Evolutionary conservation across 2,113 vertebrate species (phyloP), one percentile per base, ranked within the genome.

Genomic region (Nycticryphes semicollaris): DNA sequence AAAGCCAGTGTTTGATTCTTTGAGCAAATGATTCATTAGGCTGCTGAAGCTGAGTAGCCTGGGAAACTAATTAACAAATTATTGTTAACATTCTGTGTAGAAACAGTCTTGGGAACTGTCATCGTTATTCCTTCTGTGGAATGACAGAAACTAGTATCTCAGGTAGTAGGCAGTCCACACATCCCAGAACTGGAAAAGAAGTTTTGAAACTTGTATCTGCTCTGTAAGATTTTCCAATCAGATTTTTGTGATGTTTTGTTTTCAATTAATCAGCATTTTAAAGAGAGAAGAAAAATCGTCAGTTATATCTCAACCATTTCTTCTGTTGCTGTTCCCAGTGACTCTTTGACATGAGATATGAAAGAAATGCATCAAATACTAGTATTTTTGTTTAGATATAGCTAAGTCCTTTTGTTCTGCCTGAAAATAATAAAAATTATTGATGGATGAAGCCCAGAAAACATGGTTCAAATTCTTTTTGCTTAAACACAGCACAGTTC

Each of bases 11-110:
- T 92, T 95, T 78, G 70, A 91, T 89, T 90, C 94, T 70, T 70
- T 0, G 1, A 91, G 64, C 84, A 91, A 78, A 91, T 82, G 77
- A 89, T 89, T 96, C 87, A 93, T 95, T 93, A 93, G 59, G 62
- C 93, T 87, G 60, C 31, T 91, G 93, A 93, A 94, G 84, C 91
- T 23, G 56, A 84, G 87, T 81, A 89, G 89, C 69, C 91, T 89
- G 94, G 94, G 78, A 94, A 95, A 95, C 94, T 41, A 93, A 96
- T 94, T 96, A 97, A 95, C 69, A 83, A 96, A 94, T 94, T 91
- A 78, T 9, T 51, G 64, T 70, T 76, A 95, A 73, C 17, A 0
- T 85, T 82, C 78, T 91, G 45, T 91, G 74, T 79, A 87, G 87
- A 91, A 94, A 79, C 69, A 76, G 37, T 76, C 84, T 93, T 87